Conservation (phyloP, 2,797 vertebrate genomes). For the Enteromius fasciolatus region DNA sequence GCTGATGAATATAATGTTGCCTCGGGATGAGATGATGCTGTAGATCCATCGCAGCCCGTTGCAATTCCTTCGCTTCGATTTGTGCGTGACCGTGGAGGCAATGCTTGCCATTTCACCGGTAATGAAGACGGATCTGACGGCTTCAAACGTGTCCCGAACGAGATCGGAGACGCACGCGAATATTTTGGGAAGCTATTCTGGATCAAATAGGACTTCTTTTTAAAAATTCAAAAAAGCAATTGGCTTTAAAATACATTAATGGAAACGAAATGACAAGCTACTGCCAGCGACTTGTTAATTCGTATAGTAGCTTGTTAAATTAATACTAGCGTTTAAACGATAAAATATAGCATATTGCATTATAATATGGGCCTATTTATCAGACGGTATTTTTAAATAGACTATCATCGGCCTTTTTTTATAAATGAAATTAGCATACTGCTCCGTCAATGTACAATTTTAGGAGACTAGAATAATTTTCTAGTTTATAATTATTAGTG, state of each 20-base stretch:
- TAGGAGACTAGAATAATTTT: neutral
- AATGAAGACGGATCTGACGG: slow-evolving; percentile 21
- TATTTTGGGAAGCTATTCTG: neutral
- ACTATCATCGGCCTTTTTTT: neutral
- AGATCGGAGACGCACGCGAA: neutral
- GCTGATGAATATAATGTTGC: neutral
- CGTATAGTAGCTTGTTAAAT: neutral
- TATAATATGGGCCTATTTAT: neutral
- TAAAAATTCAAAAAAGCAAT: neutral
- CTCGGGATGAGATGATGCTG: slow-evolving; percentile 4
- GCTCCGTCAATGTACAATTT: neutral
- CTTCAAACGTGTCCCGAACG: neutral
- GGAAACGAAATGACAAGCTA: neutral
- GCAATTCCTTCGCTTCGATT: slow-evolving; percentile 13
- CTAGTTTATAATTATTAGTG: slow-evolving; percentile 7
- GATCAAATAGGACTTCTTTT: neutral
- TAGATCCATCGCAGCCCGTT: neutral
- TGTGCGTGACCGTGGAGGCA: neutral
- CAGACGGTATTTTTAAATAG: neutral
- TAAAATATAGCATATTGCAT: neutral
- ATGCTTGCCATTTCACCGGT: neutral
- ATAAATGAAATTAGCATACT: neutral
- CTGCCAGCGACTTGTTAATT: neutral
- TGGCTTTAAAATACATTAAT: neutral
- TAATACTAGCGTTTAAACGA: neutral